These are phyloP conservation scores for Crossocerus cetratus DNA, from an alignment of 2,888 invertebrate species.

Conservation along the genomic window DNA sequence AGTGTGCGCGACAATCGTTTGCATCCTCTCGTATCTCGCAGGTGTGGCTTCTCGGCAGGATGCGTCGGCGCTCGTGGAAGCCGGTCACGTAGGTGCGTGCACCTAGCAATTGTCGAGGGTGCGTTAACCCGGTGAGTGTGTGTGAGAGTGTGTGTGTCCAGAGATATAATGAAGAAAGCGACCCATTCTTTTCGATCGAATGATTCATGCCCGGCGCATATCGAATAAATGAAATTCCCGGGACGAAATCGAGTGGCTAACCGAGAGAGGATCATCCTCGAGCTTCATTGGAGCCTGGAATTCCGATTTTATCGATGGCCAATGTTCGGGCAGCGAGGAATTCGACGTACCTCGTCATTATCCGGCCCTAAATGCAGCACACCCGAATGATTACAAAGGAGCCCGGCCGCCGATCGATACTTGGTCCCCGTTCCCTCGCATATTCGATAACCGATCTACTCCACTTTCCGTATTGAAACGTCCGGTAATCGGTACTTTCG, in stretches of 20 bases:
- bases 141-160: not conserved
- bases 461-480: too few species aligned
- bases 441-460: too few species aligned
- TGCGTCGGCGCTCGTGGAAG: constrained; percentile 67
- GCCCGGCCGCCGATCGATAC: too few species aligned
- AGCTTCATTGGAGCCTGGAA: too few species aligned
- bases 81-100: constrained; percentile 65
- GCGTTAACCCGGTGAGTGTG: constrained; percentile 52
- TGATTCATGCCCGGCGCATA: constrained; percentile 22
- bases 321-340: constrained; percentile 13
- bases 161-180: constrained; percentile 50
- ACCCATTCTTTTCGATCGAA: constrained; percentile 7
- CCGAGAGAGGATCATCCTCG: not conserved
- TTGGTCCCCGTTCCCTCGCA: too few species aligned
- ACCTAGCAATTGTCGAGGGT: constrained; percentile 57
- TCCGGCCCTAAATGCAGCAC: too few species aligned
- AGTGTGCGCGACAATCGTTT: constrained; percentile 23
- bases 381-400: too few species aligned
- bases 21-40: constrained; percentile 56
- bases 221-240: constrained; percentile 25
- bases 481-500: too few species aligned
- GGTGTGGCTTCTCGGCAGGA: constrained; percentile 67
- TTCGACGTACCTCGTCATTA: too few species aligned
- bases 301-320: constrained; percentile 7
- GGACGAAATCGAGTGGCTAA: not conserved